phyloP scores from a whole-genome alignment of 2,797 vertebrate genomes.

The Scolopax bukidnonensis region DNA sequence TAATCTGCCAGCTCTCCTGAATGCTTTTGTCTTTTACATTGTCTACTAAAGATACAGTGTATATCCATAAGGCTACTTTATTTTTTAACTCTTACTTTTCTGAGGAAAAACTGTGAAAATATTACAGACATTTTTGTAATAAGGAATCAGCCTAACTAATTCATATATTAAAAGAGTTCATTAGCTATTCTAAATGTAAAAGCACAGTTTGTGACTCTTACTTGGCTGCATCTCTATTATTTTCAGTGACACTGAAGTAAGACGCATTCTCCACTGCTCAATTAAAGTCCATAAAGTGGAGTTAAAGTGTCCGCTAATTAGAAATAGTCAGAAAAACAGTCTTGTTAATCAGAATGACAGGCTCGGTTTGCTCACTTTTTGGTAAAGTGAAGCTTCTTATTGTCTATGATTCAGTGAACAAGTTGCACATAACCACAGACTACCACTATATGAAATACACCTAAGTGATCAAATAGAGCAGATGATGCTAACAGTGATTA shows the following conservation, averaged over 20 bases:
- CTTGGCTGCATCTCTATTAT: background rate
- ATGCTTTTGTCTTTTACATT: background rate
- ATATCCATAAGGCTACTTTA: background rate
- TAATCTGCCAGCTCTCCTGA: background rate
- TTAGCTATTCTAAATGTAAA: background rate
- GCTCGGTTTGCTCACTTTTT: background rate
- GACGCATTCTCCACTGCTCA: background rate
- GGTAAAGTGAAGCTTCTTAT: background rate
- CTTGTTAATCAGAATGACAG: background rate
- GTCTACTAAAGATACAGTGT: background rate
- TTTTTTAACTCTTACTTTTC: background rate
- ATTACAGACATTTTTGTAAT: background rate
- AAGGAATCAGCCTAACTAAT: background rate
- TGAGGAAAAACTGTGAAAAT: background rate
- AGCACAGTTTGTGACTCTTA: background rate
- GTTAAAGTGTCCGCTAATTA: background rate
- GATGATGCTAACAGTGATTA: background rate
- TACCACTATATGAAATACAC: background rate
- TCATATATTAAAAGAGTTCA: background rate
- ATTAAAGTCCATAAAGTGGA: background rate
- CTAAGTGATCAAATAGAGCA: background rate
- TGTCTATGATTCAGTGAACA: background rate
- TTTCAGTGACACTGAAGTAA: background rate
- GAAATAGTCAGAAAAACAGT: background rate
- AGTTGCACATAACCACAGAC: fast-evolving